phyloP scores from a whole-genome alignment of 1,140 invertebrate genomes.

The Mactra quadrangularis region DNA sequence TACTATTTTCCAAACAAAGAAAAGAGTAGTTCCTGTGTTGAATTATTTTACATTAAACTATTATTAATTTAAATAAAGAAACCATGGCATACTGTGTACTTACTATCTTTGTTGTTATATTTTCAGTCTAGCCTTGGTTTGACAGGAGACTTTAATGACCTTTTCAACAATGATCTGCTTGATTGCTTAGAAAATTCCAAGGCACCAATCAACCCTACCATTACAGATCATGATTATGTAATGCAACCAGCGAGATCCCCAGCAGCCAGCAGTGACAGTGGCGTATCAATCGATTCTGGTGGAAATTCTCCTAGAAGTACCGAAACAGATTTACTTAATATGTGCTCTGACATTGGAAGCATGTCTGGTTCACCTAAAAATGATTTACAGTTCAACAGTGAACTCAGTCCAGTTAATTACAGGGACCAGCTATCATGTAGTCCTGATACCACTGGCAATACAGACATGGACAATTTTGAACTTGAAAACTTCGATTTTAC shows the following conservation, averaged over 20 bases:
- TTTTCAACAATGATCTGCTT: constrained; percentile 60
- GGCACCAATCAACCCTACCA: constrained; percentile 17
- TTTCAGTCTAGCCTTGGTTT: constrained; percentile 73
- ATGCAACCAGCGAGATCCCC: constrained; percentile 71
- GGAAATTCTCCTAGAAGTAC: constrained; percentile 62
- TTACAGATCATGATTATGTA: constrained; percentile 74
- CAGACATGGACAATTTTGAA: constrained; percentile 62
- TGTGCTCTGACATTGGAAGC: constrained; percentile 48
- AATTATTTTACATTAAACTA: no score
- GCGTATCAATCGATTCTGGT: constrained; percentile 72
- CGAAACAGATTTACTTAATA: constrained; percentile 47
- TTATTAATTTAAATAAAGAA: no score
- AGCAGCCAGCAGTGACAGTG: constrained; percentile 72
- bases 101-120: constrained; percentile 55
- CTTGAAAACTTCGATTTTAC: constrained; percentile 73
- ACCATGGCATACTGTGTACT: no score
- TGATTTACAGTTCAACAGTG: not conserved
- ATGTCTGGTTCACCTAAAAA: constrained; percentile 63
- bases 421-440: constrained; percentile 44
- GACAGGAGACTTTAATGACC: constrained; percentile 63
- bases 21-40: no score
- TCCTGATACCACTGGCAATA: constrained; percentile 23
- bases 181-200: constrained; percentile 27
- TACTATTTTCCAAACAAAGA: no score
- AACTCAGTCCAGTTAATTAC: constrained; percentile 10